These are phyloP conservation scores for Sitta carolinensis DNA, from an alignment of 2,797 vertebrate genomes.

Conservation along the genomic window DNA sequence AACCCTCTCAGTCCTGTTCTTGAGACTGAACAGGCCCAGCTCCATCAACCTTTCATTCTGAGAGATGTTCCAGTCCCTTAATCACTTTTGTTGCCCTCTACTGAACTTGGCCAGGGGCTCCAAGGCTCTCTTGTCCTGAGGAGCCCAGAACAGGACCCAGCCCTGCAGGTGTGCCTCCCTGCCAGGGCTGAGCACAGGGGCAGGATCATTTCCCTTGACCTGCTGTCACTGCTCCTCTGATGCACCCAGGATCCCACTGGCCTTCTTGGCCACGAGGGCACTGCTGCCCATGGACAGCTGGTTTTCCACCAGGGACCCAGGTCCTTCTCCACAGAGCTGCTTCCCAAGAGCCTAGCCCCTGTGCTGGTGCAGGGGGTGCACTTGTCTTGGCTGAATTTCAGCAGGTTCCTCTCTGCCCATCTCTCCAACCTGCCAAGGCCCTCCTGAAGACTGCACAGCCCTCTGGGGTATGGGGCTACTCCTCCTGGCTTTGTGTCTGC, in stretches of 20 bases:
- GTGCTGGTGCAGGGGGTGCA: background rate
- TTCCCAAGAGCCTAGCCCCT: background rate
- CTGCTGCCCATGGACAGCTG: background rate
- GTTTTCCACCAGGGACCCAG: background rate
- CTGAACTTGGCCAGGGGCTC: background rate
- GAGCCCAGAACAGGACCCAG: background rate
- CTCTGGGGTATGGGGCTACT: background rate
- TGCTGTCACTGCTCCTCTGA: too few relatives aligned
- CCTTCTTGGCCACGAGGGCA: background rate
- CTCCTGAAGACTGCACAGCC: background rate
- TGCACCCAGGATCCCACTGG: background rate
- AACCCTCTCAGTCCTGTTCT: background rate
- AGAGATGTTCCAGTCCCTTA: background rate
- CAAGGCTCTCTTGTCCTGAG: background rate
- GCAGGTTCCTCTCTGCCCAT: background rate
- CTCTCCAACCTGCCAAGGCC: rapidly evolving
- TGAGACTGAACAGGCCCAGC: background rate
- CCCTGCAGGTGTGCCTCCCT: too few relatives aligned
- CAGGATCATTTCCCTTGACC: too few relatives aligned
- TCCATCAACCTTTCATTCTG: background rate
- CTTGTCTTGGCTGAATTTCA: background rate
- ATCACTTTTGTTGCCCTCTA: background rate
- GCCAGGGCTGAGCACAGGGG: too few relatives aligned
- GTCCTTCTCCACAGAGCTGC: background rate
- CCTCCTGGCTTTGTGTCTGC: background rate